These are phyloP conservation scores for Myotis daubentonii DNA, from an alignment of 2,797 vertebrate species.

Conservation along the genomic window DNA sequence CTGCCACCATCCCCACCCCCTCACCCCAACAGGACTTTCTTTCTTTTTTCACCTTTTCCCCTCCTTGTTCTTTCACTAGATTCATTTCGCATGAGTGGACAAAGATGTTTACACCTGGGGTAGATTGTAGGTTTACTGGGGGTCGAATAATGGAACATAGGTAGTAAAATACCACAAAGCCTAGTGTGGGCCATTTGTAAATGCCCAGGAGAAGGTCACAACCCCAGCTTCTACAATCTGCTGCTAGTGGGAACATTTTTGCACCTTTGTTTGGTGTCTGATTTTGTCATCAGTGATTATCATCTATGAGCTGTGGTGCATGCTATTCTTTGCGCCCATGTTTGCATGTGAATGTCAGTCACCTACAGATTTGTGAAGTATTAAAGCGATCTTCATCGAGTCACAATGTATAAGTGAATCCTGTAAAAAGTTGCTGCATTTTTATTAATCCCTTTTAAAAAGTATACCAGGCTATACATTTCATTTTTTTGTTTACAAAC, in stretches of 20 bases:
- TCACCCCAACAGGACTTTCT: constrained; percentile 51
- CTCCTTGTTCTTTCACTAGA: constrained; percentile 31
- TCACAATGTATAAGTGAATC: constrained; percentile 66
- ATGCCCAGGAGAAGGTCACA: constrained; percentile 74
- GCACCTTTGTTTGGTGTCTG: constrained; percentile 81
- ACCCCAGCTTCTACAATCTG: constrained; percentile 88
- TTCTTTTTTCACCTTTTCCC: constrained; percentile 53
- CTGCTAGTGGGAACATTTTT: constrained; percentile 90
- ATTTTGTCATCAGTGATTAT: constrained; percentile 82
- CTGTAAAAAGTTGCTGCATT: constrained; percentile 73
- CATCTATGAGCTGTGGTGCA: constrained; percentile 82
- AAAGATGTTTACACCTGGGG: constrained; percentile 90
- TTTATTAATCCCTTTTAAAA: constrained; percentile 67
- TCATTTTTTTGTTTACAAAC: constrained; percentile 83
- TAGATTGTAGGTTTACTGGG: constrained; percentile 87
- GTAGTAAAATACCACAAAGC: constrained; percentile 60
- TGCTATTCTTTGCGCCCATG: constrained; percentile 80
- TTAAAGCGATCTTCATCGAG: constrained; percentile 63
- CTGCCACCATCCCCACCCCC: constrained; percentile 55
- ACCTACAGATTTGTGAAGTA: constrained; percentile 74
- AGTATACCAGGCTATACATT: constrained; percentile 84
- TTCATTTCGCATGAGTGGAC: constrained; percentile 80
- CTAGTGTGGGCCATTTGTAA: constrained; percentile 74
- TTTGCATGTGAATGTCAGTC: constrained; percentile 85
- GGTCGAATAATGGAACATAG: constrained; percentile 77